These are phyloP conservation scores for Heterochromis multidens DNA, from an alignment of 2,113 vertebrate genomes.

Conservation along the genomic window DNA sequence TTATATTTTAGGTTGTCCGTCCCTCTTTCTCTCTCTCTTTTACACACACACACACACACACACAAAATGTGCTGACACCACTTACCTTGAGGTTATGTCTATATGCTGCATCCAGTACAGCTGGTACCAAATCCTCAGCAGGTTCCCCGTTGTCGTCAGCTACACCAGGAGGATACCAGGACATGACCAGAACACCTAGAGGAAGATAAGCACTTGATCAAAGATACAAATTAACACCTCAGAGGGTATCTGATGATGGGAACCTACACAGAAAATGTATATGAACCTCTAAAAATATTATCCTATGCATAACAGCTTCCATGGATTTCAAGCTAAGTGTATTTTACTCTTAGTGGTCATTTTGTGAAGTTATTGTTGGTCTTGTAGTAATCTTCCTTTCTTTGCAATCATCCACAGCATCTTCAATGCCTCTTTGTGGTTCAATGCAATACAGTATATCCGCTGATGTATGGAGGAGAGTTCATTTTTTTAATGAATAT, in stretches of 20 bases:
- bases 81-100: slow-evolving; percentile 87
- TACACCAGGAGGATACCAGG: slow-evolving; percentile 88
- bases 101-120: slow-evolving; percentile 83
- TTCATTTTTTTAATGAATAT: background rate
- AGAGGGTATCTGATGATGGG: background rate
- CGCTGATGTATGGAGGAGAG: background rate
- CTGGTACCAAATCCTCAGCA: slow-evolving; percentile 83
- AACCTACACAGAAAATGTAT: background rate
- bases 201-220: background rate
- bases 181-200: slow-evolving; percentile 85
- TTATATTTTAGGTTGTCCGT: background rate
- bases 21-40: background rate
- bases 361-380: background rate
- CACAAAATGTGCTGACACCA: slow-evolving; percentile 12
- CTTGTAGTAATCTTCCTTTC: background rate
- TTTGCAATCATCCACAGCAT: background rate
- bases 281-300: background rate
- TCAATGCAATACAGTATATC: background rate
- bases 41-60: background rate
- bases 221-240: background rate
- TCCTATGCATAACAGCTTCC: background rate
- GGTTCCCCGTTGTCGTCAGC: slow-evolving; percentile 87
- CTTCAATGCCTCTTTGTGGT: background rate
- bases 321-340: background rate
- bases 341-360: background rate